Conservation (phyloP, 2,797 vertebrate species). For the Dryobates pubescens region DNA sequence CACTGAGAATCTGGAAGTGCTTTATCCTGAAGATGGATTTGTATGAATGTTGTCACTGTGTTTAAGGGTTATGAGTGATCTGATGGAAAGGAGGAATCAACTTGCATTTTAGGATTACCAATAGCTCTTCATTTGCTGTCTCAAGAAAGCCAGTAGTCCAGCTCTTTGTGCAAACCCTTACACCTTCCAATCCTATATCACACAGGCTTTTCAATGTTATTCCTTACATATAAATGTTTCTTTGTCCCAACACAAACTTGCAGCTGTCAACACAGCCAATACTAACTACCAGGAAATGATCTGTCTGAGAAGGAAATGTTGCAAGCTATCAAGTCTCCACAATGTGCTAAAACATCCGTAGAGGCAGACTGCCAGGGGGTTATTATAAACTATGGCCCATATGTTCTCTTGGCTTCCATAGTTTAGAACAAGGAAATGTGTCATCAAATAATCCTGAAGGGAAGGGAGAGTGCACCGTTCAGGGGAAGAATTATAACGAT, state of each 20-base stretch:
- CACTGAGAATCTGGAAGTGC: background rate
- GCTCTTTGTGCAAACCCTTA: background rate
- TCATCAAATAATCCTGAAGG: constrained; percentile 43
- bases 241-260: constrained; percentile 54
- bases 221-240: constrained; percentile 46
- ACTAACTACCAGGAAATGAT: constrained; percentile 65
- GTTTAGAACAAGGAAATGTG: constrained; percentile 56
- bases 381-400: constrained; percentile 60
- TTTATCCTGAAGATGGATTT: background rate
- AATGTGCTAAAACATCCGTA: constrained; percentile 67
- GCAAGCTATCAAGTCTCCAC: constrained; percentile 56
- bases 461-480: constrained; percentile 4
- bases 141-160: background rate
- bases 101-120: background rate
- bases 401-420: constrained; percentile 62
- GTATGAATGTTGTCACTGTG: background rate
- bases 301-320: constrained; percentile 66
- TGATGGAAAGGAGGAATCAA: background rate
- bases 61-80: background rate
- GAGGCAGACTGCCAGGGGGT: constrained; percentile 61
- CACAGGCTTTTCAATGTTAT: constrained; percentile 33
- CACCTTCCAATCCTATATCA: background rate
- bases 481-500: constrained; percentile 1
- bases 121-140: background rate
- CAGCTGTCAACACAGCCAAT: constrained; percentile 63